Evolutionary conservation across 1,140 invertebrate species (phyloP), one percentile per base, ranked within the genome.

Genomic region (Megalonaias nervosa): DNA sequence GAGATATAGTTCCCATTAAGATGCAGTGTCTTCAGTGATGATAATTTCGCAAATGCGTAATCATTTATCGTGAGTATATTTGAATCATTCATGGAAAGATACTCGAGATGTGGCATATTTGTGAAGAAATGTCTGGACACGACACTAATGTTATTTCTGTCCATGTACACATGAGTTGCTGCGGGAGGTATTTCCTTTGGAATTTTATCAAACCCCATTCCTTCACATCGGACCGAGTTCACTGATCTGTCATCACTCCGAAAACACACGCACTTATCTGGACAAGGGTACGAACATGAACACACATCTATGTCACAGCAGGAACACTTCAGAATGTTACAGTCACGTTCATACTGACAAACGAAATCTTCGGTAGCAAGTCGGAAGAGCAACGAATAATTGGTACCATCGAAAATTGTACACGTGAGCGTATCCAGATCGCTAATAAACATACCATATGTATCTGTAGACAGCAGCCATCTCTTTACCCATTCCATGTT

Each of bases 1-100:
- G 60, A 59, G 2, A 87, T 62, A 21, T 57, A 55, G 65, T 87
- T 87, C 26, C 82, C 61, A 56, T 85, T 77, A 11, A 87, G 75
- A 60, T 80, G 81, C 15, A 87, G 61, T n/a, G 19, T 56, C 56
- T 77, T 62, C 21, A 86, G 71, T 59, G 73, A 66, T 13, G 71
- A 75, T 19, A 86, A 57, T 9, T 80, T 81, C 15, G 60, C 74
- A 65, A 87, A 87, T 0, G 77, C 80, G 31, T 72, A 61, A 69
- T 82, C 81, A 48, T 85, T 64, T n/a, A 87, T 71, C 19, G 55
- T 56, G 2, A 80, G 56, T 26, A 87, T 83, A 16, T 81, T 72
- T n/a, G 81, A 85, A 70, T 83, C 69, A 69, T 86, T 85, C 2
- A 87, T 72, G 64, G 83, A 80, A 0, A 87, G 73, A 3, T 69